Conservation (phyloP, 2,113 vertebrate genomes). For the Triplophysa dalaica region DNA sequence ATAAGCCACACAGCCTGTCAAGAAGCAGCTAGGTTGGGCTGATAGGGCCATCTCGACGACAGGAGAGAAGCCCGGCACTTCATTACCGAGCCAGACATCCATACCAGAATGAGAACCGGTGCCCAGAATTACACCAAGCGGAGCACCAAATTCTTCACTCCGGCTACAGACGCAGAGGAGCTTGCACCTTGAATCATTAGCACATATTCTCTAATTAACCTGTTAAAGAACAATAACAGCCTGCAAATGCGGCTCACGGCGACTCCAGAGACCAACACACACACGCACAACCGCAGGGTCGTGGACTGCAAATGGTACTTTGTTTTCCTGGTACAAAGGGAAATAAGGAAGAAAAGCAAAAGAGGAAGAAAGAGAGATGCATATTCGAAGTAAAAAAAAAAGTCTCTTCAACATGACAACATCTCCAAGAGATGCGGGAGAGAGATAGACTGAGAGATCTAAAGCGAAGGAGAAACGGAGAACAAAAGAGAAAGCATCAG, state of each 20-base stretch:
- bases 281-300: constrained; percentile 54
- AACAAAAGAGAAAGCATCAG: constrained; percentile 27
- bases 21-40: constrained; percentile 18
- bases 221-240: constrained; percentile 22
- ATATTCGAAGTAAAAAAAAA: constrained; percentile 56
- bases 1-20: constrained; percentile 37
- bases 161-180: not conserved
- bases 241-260: constrained; percentile 19
- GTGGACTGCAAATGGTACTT: constrained; percentile 47
- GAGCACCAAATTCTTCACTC: constrained; percentile 2
- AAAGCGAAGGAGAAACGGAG: not conserved
- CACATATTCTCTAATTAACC: constrained; percentile 38
- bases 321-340: constrained; percentile 51
- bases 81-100: constrained; percentile 34
- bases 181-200: constrained; percentile 32
- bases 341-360: constrained; percentile 11
- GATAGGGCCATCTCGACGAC: constrained; percentile 12
- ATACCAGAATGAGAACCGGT: constrained; percentile 18
- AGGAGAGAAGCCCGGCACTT: constrained; percentile 6
- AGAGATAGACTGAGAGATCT: not conserved
- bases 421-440: not conserved
- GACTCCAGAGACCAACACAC: not conserved
- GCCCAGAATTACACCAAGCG: constrained; percentile 29
- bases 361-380: constrained; percentile 55
- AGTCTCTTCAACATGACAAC: not conserved